A percentile compares a stretch with the other conserved stretches of the same genome.
Conservation (phyloP, 2,113 vertebrate species). For the Orcinus orca region DNA sequence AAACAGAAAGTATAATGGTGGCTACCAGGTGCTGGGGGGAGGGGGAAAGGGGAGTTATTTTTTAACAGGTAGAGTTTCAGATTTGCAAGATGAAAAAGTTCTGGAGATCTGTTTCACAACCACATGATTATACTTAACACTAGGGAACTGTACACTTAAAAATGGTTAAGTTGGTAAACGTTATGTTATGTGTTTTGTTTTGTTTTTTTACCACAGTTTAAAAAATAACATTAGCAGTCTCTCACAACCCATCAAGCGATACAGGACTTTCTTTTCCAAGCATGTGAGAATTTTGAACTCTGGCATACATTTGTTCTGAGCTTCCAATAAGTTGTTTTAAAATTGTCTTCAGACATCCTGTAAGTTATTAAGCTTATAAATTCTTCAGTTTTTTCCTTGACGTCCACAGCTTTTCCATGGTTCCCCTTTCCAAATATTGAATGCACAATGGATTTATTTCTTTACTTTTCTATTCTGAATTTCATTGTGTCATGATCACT, state of each 20-base stretch:
- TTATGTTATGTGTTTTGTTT: not conserved
- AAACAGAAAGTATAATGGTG: not conserved
- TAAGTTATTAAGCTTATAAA: not conserved
- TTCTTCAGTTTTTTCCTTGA: not conserved
- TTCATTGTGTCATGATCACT: not conserved
- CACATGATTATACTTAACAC: not conserved
- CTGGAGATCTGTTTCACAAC: not conserved
- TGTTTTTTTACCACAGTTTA: not conserved
- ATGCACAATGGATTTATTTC: not conserved
- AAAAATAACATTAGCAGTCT: not conserved
- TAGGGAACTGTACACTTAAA: not conserved
- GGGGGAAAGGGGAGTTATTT: not conserved
- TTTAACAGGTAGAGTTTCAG: not conserved
- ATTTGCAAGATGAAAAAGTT: conserved; percentile 28
- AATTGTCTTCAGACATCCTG: not conserved
- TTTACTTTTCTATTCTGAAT: conserved; percentile 39
- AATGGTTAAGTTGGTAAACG: not conserved
- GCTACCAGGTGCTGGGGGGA: not conserved
- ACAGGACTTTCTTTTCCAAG: not conserved
- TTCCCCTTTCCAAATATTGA: conserved; percentile 19
- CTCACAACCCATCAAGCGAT: not conserved
- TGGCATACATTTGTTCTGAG: not conserved
- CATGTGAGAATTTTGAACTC: not conserved
- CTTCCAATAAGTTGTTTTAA: not conserved
- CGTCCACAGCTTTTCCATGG: not conserved